Evolutionary conservation across 2,888 invertebrate genomes (phyloP).

Genomic region (Agonum fuliginosum): DNA sequence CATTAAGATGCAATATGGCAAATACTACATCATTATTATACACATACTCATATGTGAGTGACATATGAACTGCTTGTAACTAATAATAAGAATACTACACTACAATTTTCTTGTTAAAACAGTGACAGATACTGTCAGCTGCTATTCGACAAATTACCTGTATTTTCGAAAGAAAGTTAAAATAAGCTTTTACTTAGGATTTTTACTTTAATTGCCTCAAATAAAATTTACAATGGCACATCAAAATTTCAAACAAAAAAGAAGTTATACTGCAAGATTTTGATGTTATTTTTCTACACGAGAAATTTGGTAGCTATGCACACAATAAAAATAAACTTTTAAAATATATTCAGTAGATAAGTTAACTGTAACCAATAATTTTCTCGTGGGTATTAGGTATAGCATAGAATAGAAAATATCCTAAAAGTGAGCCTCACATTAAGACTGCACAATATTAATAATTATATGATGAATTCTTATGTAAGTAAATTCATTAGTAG

Average conservation of each 20-base stretch:
- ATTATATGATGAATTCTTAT: background rate
- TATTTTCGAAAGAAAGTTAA: background rate
- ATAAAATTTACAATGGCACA: background rate
- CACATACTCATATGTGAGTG: background rate
- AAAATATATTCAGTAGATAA: too few species aligned
- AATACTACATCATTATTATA: background rate
- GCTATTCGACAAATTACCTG: background rate
- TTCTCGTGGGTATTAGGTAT: too few species aligned
- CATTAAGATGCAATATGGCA: too few species aligned
- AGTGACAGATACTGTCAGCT: slow-evolving; percentile 7
- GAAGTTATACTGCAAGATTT: background rate
- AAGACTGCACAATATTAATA: background rate
- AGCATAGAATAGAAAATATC: too few species aligned
- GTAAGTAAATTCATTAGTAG: background rate
- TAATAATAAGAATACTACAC: background rate
- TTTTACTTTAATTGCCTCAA: background rate
- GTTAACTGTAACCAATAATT: too few species aligned
- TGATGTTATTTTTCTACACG: too few species aligned
- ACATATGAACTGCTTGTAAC: background rate
- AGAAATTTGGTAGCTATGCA: too few species aligned
- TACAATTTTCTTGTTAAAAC: slow-evolving; percentile 22
- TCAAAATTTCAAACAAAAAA: background rate
- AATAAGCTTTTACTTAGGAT: background rate
- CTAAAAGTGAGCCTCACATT: background rate
- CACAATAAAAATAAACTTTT: too few species aligned